A percentile compares a stretch with the other conserved stretches of the same genome.
These are phyloP conservation scores for Hirtodrosophila trivittata DNA, from an alignment of 2,888 invertebrate genomes.

Conservation along the genomic window DNA sequence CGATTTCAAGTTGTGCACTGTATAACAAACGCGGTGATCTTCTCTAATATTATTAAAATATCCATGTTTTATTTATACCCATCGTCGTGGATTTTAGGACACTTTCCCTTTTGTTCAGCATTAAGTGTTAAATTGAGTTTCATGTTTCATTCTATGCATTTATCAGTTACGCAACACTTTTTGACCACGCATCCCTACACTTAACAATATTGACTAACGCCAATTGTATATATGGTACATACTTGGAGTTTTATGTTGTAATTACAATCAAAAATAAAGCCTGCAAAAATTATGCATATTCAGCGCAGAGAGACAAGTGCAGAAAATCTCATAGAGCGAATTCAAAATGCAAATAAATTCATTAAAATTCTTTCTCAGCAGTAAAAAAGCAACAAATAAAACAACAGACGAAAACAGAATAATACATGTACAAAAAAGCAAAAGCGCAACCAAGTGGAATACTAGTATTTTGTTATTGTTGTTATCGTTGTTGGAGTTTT, in stretches of 20 bases:
- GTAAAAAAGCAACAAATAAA: slow-evolving; percentile 37
- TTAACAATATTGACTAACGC: too few relatives aligned
- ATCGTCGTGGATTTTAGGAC: too few relatives aligned
- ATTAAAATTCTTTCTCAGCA: slow-evolving; percentile 43
- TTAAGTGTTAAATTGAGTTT: too few relatives aligned
- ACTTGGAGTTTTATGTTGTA: background rate
- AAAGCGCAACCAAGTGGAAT: slow-evolving; percentile 16
- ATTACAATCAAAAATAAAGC: background rate
- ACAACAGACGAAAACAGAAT: slow-evolving; percentile 6
- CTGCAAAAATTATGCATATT: slow-evolving; percentile 1
- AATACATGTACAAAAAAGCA: slow-evolving; percentile 2
- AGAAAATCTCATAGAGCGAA: slow-evolving; percentile 36
- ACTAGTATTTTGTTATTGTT: slow-evolving; percentile 3
- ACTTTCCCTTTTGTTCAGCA: too few relatives aligned
- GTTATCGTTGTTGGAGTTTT: slow-evolving; percentile 14
- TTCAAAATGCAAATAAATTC: slow-evolving; percentile 60
- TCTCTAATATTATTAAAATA: background rate
- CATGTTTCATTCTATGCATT: too few relatives aligned
- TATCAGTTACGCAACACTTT: too few relatives aligned
- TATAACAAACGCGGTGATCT: slow-evolving; percentile 6
- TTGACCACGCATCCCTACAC: too few relatives aligned
- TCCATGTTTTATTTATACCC: too few relatives aligned
- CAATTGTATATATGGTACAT: too few relatives aligned
- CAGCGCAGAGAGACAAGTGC: slow-evolving; percentile 7
- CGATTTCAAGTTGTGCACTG: slow-evolving; percentile 6